Percentiles rank a stretch among this genome's conserved stretches.
These are phyloP conservation scores for Pipa parva DNA, from an alignment of 2,113 vertebrate genomes.

Conservation along the genomic window DNA sequence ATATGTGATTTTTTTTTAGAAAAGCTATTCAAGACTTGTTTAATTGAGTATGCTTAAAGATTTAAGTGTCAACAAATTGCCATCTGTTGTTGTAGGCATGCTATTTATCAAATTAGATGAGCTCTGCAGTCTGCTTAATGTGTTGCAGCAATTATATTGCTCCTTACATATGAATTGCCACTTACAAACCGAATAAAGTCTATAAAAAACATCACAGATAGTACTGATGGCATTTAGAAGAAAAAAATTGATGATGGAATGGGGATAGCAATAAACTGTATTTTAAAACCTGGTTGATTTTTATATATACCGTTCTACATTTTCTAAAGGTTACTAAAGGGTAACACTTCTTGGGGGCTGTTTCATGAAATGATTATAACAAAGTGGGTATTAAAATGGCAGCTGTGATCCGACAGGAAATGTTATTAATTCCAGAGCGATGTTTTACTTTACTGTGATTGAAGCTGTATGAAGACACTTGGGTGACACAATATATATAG, in stretches of 20 bases:
- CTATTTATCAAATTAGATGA: conserved; percentile 48
- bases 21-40: conserved; percentile 53
- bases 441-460: too few species aligned
- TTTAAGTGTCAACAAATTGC: conserved; percentile 56
- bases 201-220: conserved; percentile 35
- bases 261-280: conserved; percentile 2
- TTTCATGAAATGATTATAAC: not conserved
- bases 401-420: too few species aligned
- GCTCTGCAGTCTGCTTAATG: conserved; percentile 43
- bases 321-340: not conserved
- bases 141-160: conserved; percentile 38
- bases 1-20: conserved; percentile 47
- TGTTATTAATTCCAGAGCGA: too few species aligned
- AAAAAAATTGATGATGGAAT: conserved; percentile 25
- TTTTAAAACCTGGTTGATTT: not conserved
- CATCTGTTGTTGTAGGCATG: conserved; percentile 52
- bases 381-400: too few species aligned
- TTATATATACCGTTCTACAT: not conserved
- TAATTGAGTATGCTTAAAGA: conserved; percentile 54
- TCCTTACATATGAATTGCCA: conserved; percentile 35
- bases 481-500: too few species aligned
- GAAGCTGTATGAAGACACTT: too few species aligned
- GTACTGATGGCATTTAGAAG: conserved; percentile 26
- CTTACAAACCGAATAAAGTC: conserved; percentile 23
- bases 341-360: not conserved